Evolutionary conservation across 1,140 invertebrate genomes (phyloP).

Genomic region (Drosophila equinoxialis): DNA sequence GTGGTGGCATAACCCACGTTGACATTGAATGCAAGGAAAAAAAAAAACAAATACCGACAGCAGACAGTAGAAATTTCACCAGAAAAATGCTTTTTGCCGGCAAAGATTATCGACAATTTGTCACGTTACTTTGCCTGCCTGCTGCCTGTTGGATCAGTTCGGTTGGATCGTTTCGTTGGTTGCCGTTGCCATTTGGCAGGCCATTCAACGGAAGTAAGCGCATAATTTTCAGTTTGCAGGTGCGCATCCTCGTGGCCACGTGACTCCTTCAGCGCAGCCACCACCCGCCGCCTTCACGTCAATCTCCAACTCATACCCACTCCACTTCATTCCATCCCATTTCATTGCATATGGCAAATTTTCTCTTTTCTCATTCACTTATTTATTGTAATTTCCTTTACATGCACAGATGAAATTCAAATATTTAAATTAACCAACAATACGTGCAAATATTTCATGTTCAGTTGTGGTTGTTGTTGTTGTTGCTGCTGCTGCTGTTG

Average conservation of each 20-base stretch:
- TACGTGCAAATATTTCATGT: slow-evolving; percentile 33
- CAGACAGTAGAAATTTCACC: slow-evolving; percentile 53
- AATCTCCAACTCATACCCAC: background rate
- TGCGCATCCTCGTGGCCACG: slow-evolving; percentile 39
- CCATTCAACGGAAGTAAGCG: slow-evolving; percentile 64
- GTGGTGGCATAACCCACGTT: slow-evolving; percentile 76
- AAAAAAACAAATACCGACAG: slow-evolving; percentile 26
- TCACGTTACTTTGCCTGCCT: slow-evolving; percentile 74
- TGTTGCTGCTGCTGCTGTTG: slow-evolving; percentile 15
- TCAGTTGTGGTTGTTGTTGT: slow-evolving; percentile 1
- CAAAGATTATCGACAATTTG: slow-evolving; percentile 74
- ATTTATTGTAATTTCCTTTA: slow-evolving; percentile 66
- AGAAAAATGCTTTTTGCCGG: slow-evolving; percentile 62
- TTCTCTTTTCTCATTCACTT: slow-evolving; percentile 66
- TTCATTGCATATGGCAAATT: slow-evolving; percentile 47
- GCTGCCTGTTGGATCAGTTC: slow-evolving; percentile 51
- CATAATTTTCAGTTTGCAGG: slow-evolving; percentile 38
- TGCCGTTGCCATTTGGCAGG: no score
- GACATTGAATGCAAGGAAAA: slow-evolving; percentile 55
- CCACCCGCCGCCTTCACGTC: background rate
- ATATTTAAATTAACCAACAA: slow-evolving; percentile 61
- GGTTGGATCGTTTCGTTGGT: no score
- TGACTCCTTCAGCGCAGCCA: background rate
- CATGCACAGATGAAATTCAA: slow-evolving; percentile 48
- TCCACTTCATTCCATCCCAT: background rate